Base-by-base conservation (phyloP, 2,888 invertebrate species). In the Alsophila aescularia region DNA sequence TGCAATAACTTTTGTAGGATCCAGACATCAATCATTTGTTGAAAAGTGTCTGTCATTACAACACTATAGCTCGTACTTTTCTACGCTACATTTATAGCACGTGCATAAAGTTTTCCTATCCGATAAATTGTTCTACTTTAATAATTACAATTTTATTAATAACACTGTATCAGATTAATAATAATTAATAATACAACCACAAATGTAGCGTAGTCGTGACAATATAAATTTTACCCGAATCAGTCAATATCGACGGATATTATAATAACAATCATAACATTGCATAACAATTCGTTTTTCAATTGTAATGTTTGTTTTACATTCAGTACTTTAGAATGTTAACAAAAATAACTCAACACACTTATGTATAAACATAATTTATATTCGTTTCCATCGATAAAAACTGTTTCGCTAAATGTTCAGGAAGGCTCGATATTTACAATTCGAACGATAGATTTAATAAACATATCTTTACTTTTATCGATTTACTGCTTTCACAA, bases 401-500 rank as follows among this genome's bases (percentile, higher is more conserved):
- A 66, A 75, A 77, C 71, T 69, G 67, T 60, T 44, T 35, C 43
- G 44, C 61, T 70, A 66, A 60, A 69, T 70, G 68, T 66, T 72
- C 49, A 73, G 69, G 72, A 74, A 73, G 70, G 71, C 69, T 73
- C 71, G 73, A 77, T 66, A 68, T 66, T 52, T 66, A 68, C 63
- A 68, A 69, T 69, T 65, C 62, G 69, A 66, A 69, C 67, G 68
- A 75, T 54, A 24, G 24, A 6, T 24, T 24, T 43, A 43, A 27
- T 44, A 44, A 47, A 48, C 72, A 73, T 80, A 83, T 75, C 75
- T 74, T 77, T 79, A 74, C 78, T 84, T 82, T 84, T 81, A 79
- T 79, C 70, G 73, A 79, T 72, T 71, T 69, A 70, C 68, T 79
- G 77, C 79, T 79, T 75, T 78, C 79, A 73, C 67, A 66, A 64